Percentiles rank a stretch among this genome's conserved stretches.
phyloP scores from a whole-genome alignment of 2,888 invertebrate species.

The Lepidocyrtinus sp. region DNA sequence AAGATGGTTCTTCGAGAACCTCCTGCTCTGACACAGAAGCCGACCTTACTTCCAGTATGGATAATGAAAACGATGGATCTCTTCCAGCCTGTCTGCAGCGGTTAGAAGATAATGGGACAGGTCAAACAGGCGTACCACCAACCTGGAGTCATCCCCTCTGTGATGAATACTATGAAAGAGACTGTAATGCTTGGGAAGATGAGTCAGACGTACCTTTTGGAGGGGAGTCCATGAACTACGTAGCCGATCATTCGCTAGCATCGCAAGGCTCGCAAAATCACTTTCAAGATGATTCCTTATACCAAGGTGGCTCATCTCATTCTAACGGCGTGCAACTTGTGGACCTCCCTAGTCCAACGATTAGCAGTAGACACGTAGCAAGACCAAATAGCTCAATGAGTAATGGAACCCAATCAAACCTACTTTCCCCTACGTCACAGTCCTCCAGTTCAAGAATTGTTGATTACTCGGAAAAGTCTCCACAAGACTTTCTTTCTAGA shows the following conservation, averaged over 20 bases:
- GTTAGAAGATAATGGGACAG: conserved; percentile 29
- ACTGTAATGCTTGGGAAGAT: conserved; percentile 45
- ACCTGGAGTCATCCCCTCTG: conserved; percentile 66
- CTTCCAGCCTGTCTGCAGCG: conserved; percentile 52
- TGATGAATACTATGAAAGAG: conserved; percentile 59
- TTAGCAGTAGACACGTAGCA: conserved; percentile 31
- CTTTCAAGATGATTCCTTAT: not conserved
- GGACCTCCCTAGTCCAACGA: conserved; percentile 36
- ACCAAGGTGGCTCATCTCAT: not conserved
- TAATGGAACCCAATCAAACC: conserved; percentile 44
- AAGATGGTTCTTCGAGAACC: conserved; percentile 49
- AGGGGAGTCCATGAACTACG: conserved; percentile 51
- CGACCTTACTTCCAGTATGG: conserved; percentile 56
- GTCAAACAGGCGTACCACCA: conserved; percentile 12
- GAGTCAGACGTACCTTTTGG: conserved; percentile 50
- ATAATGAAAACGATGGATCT: conserved; percentile 49
- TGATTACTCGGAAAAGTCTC: conserved; percentile 70
- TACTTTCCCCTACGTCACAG: conserved; percentile 50
- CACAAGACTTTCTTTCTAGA: conserved; percentile 72
- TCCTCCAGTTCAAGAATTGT: conserved; percentile 58
- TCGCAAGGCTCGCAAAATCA: not conserved
- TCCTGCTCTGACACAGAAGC: conserved; percentile 58
- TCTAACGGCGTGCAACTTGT: conserved; percentile 18
- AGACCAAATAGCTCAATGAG: conserved; percentile 50
- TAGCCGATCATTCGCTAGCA: conserved; percentile 32